Conservation (phyloP, 1,140 invertebrate genomes). For the Cylas formicarius region DNA sequence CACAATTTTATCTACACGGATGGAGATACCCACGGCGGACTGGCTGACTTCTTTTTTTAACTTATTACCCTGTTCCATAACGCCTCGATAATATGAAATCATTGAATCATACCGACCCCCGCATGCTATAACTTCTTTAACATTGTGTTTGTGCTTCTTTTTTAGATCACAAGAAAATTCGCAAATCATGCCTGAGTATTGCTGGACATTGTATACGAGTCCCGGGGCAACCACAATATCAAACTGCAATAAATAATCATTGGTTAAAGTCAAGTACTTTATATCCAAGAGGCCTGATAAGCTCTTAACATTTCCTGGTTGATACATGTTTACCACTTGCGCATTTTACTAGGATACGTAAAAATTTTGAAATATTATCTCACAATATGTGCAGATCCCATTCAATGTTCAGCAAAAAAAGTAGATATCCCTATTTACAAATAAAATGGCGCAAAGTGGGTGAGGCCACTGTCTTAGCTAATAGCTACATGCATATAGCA, state of each 20-base stretch:
- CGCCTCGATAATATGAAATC: constrained; percentile 41
- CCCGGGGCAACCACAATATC: constrained; percentile 56
- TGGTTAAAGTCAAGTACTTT: constrained; percentile 1
- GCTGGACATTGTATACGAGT: constrained; percentile 55
- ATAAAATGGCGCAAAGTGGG: no score
- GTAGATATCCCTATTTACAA: no score
- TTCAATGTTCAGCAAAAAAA: no score
- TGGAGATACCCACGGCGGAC: constrained; percentile 60
- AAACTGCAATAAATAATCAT: constrained; percentile 49
- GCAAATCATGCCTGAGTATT: constrained; percentile 65
- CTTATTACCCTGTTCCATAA: constrained; percentile 29
- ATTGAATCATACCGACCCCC: constrained; percentile 47
- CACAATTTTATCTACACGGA: constrained; percentile 65
- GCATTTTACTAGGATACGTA: no score
- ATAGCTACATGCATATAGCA: no score
- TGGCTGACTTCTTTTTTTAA: constrained; percentile 43
- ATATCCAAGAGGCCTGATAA: no score
- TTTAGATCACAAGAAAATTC: constrained; percentile 60
- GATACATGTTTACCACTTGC: no score
- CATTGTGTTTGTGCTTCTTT: constrained; percentile 49
- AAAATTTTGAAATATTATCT: no score
- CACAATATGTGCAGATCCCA: no score
- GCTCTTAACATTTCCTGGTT: no score
- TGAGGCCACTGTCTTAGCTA: no score
- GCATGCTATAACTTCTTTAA: constrained; percentile 42